Percentiles rank a stretch among this genome's conserved stretches.
phyloP scores from a whole-genome alignment of 2,113 vertebrate genomes.

The Galemys pyrenaicus region DNA sequence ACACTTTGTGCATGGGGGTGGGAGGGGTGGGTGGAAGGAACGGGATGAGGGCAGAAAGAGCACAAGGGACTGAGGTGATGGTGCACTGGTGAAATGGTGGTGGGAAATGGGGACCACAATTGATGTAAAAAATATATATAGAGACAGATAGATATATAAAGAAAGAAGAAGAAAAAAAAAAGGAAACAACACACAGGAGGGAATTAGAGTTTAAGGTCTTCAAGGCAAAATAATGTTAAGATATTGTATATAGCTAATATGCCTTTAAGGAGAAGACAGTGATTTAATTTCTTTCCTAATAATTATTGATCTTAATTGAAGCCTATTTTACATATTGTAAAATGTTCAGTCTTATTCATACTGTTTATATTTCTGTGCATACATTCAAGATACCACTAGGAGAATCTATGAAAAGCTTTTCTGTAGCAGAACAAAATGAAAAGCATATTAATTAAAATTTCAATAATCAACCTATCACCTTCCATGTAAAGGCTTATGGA shows the following conservation, averaged over 20 bases:
- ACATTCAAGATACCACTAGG: not conserved
- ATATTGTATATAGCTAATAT: not conserved
- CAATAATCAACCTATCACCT: not conserved
- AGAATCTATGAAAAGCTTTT: not conserved
- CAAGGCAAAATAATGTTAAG: not conserved
- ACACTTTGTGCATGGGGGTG: no score
- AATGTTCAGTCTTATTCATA: not conserved
- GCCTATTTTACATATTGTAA: not conserved
- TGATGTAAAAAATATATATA: no score
- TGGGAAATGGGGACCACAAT: no score
- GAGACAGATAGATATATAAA: no score
- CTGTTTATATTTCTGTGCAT: not conserved
- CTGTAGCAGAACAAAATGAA: not conserved
- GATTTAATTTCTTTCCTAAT: not conserved
- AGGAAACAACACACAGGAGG: not conserved
- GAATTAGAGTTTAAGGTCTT: not conserved
- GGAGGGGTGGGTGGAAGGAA: no score
- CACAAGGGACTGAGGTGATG: no score
- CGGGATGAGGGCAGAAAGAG: no score
- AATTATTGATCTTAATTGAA: not conserved
- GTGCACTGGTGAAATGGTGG: no score
- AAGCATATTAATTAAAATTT: not conserved
- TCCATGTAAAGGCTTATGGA: not conserved
- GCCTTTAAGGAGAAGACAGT: not conserved
- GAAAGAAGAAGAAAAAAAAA: no score